A percentile compares a stretch with the other conserved stretches of the same genome.
Conservation (phyloP, 2,888 invertebrate genomes). For the Dascillus cervinus region DNA sequence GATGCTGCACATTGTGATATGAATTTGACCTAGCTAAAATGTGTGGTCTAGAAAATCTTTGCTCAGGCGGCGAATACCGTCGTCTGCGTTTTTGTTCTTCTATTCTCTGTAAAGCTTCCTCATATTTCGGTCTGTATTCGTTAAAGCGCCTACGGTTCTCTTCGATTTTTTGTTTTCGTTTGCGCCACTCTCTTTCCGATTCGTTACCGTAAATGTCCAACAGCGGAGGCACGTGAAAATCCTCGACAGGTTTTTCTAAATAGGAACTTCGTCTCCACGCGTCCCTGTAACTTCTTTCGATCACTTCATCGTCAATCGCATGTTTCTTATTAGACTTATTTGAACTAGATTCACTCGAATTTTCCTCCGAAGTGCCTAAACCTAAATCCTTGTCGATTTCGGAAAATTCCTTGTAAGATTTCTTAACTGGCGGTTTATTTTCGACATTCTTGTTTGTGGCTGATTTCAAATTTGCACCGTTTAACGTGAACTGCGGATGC, state of each 20-base stretch:
- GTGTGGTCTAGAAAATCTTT: slow-evolving; percentile 37
- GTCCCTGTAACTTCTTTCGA: slow-evolving; percentile 55
- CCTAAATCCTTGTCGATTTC: slow-evolving; percentile 72
- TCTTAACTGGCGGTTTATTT: slow-evolving; percentile 48
- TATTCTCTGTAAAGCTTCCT: slow-evolving; percentile 23
- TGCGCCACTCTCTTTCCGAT: slow-evolving; percentile 49
- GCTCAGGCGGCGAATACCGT: slow-evolving; percentile 44
- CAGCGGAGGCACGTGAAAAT: slow-evolving; percentile 57
- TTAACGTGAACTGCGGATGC: slow-evolving; percentile 59
- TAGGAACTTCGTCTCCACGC: slow-evolving; percentile 63
- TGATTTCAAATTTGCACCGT: slow-evolving; percentile 37
- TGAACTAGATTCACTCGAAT: slow-evolving; percentile 74
- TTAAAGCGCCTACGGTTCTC: slow-evolving; percentile 19
- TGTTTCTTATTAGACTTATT: slow-evolving; percentile 54
- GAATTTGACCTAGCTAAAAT: slow-evolving; percentile 46
- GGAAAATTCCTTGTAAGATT: slow-evolving; percentile 52
- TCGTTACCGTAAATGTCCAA: slow-evolving; percentile 62
- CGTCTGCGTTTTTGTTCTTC: slow-evolving; percentile 44
- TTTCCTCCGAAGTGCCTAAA: slow-evolving; percentile 76
- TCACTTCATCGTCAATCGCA: slow-evolving; percentile 50
- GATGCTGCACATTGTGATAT: slow-evolving; percentile 57
- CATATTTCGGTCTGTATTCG: slow-evolving; percentile 28
- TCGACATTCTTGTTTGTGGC: slow-evolving; percentile 43
- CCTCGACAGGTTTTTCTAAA: slow-evolving; percentile 44
- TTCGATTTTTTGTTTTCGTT: slow-evolving; percentile 24